Percentiles rank a stretch among this genome's conserved stretches.
These are phyloP conservation scores for Oreocharis arfaki DNA, from an alignment of 2,113 vertebrate species.

Conservation along the genomic window DNA sequence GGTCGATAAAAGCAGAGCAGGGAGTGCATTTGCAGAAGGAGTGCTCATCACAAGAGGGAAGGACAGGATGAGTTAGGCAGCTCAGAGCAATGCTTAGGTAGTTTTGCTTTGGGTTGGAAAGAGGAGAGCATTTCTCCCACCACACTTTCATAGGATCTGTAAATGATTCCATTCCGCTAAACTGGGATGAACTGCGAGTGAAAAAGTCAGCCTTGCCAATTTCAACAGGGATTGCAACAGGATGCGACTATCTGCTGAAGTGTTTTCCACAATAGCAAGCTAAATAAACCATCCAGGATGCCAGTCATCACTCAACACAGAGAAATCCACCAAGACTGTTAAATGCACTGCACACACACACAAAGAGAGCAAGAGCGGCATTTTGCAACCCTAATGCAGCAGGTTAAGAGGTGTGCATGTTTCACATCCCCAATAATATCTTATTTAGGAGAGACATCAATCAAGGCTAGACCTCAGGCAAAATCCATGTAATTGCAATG, in stretches of 20 bases:
- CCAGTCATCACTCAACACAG: neutral
- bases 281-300: neutral
- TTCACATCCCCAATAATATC: neutral
- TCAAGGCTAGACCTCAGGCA: constrained; percentile 9
- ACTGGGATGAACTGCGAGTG: neutral
- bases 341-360: neutral
- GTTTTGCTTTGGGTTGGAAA: neutral
- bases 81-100: neutral
- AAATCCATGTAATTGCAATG: constrained; percentile 34
- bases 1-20: fast-evolving
- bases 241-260: neutral
- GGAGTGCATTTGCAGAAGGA: neutral
- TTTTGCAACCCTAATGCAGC: neutral
- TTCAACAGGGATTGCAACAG: neutral
- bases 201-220: neutral
- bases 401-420: neutral
- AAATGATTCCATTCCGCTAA: neutral
- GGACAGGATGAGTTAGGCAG: neutral
- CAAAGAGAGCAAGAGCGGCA: neutral
- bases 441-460: constrained; percentile 28
- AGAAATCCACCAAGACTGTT: neutral
- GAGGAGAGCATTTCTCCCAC: neutral
- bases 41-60: neutral
- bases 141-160: neutral
- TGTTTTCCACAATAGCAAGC: neutral